Base-by-base conservation (phyloP, 2,113 vertebrate species). In the Callorhinus ursinus region DNA sequence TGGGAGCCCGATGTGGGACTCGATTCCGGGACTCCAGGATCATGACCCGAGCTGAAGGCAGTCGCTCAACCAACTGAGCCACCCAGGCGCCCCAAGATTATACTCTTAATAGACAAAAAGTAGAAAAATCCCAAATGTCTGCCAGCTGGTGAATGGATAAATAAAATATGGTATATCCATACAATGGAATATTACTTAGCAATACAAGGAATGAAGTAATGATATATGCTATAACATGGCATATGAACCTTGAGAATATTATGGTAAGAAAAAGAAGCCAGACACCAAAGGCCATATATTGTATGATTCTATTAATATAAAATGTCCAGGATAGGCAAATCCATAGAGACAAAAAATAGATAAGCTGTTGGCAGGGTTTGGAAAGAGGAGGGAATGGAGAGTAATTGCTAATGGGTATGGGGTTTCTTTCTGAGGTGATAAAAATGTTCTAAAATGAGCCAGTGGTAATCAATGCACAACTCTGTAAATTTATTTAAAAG, bases 41-140 rank as follows among this genome's bases (percentile, higher is more conserved):
- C 39, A 39, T 39, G 39, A 39, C 39, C 39, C 39, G 39, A 39
- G 39, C 39, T 3, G 39, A 39, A 39, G 39, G 39, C 39, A 39
- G 39, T 39, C 39, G 39, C 39, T 39, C 39, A 39, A 39, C 39
- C 39, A 39, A 39, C 39, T 39, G 39, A 39, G 39, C 39, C 39
- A 39, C 39, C 39, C 39, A 39, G 39, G 39, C 39, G 39, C 39
- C 39, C 39, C 28, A 80, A 33, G 33, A 93, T 76, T 90, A 76
- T 80, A 72, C 24, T 88, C 81, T 74, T 85, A 76, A 74, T 21
- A 85, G 51, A 92, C 42, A 88, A 83, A 89, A 95, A 57, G 24
- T 14, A 13, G 36, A 83, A 79, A 93, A 9, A 72, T 65, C 13
- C 36, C 49, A 85, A 93, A 67, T 57, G 59, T 65, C 33, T n/a